Evolutionary conservation across 2,113 vertebrate species (phyloP), one percentile per base, ranked within the genome.

Genomic region (Lophochroa leadbeateri): DNA sequence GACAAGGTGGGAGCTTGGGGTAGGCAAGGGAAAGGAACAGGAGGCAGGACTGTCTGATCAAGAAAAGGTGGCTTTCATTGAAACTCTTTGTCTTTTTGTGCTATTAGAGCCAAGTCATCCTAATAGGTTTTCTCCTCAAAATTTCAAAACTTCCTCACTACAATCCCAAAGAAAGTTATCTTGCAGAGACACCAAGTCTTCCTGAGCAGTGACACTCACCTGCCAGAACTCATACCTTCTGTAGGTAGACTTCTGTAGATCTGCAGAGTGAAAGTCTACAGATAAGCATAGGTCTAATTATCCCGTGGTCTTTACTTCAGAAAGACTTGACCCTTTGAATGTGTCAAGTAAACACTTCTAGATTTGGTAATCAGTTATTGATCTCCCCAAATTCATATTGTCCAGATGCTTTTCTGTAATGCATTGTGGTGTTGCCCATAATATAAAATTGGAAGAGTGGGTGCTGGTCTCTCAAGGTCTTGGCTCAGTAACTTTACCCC

Each of bases 41-140:
- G 5, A 69, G 33, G 13, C 0, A 0, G 23, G 29, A 71, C 67
- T 68, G 4, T 57, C n/a, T 58, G 50, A 6, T 35, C 23, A 82
- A 67, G 50, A 46, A 68, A 33, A 64, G 10, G 6, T 44, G 53
- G 6, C 6, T 81, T 49, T 76, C 19, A 13, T 5, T 35, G 35
- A 19, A 79, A 24, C 60, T 49, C 33, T 58, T 71, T 16, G 1
- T 13, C 20, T 82, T 76, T 75, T 43, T 53, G 20, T 37, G 33
- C 18, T 64, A 2, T 35, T 24, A 71, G 11, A 79, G 23, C 1
- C 12, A 70, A 43, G 9, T 25, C 33, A 55, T 58, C 37, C 29
- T 47, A 47, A 24, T 50, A 17, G 31, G 28, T 33, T 55, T 87
- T 41, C 11, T 58, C 13, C 31, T 79, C 16, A 6, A 55, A 61